These are phyloP conservation scores for Pantherophis vulpinus DNA, from an alignment of 2,797 vertebrate species.

Conservation along the genomic window DNA sequence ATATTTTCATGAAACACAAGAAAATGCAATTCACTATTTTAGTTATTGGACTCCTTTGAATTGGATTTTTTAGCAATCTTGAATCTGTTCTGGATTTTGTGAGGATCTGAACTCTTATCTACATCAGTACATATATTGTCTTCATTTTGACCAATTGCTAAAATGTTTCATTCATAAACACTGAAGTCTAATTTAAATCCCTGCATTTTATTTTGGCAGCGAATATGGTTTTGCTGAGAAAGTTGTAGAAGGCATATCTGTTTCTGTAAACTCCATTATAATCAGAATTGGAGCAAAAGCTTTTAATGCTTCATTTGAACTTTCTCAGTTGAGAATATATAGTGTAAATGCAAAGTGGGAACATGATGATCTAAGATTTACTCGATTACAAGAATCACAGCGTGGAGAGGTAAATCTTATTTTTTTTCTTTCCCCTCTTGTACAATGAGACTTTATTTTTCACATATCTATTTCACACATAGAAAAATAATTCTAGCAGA, in stretches of 20 bases:
- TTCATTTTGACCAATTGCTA: constrained; percentile 12
- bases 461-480: background rate
- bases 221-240: constrained; percentile 99
- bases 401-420: constrained; percentile 85
- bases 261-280: constrained; percentile 96
- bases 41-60: background rate
- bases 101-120: background rate
- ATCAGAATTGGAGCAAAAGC: constrained; percentile 97
- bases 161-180: constrained; percentile 14
- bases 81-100: background rate
- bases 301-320: constrained; percentile 98
- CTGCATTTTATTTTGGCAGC: constrained; percentile 74
- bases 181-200: constrained; percentile 31
- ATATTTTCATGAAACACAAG: background rate
- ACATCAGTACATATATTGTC: background rate
- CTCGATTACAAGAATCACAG: constrained; percentile 91
- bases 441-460: background rate
- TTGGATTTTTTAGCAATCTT: background rate
- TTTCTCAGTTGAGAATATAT: constrained; percentile 95
- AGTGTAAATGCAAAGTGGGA: constrained; percentile 97
- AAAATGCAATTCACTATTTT: background rate
- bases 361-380: constrained; percentile 85
- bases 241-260: constrained; percentile 95
- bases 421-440: background rate
- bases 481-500: background rate